phyloP scores from a whole-genome alignment of 2,797 vertebrate species.

The Lithobates sylvaticus region DNA sequence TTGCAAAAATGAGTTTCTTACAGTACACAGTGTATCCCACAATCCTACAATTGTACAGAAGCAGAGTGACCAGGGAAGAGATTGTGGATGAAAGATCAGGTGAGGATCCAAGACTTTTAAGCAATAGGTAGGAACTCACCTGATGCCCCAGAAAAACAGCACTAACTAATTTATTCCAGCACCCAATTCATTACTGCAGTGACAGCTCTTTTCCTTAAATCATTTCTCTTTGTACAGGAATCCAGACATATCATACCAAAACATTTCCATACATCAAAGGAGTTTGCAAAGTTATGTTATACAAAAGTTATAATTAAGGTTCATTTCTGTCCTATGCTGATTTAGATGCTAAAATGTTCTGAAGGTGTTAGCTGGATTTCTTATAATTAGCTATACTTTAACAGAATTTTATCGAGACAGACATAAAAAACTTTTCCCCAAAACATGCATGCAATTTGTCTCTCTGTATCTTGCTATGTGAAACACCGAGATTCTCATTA shows the following conservation, averaged over 20 bases:
- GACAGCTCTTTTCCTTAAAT: background rate
- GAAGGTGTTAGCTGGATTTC: slow-evolving; percentile 28
- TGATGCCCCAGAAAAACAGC: background rate
- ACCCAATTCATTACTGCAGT: background rate
- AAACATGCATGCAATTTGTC: slow-evolving; percentile 18
- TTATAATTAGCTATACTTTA: slow-evolving; percentile 28
- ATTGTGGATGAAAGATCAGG: background rate
- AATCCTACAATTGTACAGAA: background rate
- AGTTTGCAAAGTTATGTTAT: slow-evolving; percentile 13
- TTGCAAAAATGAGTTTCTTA: too few species aligned
- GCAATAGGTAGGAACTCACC: background rate
- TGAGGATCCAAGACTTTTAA: background rate
- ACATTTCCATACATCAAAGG: slow-evolving; percentile 43
- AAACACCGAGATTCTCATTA: slow-evolving; percentile 9
- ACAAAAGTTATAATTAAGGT: slow-evolving; percentile 33
- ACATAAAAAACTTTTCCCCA: slow-evolving; percentile 15
- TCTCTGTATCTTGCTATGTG: background rate
- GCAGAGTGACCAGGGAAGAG: too few species aligned
- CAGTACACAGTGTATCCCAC: too few species aligned
- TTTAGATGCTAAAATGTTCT: slow-evolving; percentile 30
- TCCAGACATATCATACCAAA: background rate
- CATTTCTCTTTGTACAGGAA: slow-evolving; percentile 15
- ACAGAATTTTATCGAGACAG: background rate
- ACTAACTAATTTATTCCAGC: background rate
- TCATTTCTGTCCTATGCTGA: slow-evolving; percentile 21